A percentile compares a stretch with the other conserved stretches of the same genome.
phyloP scores from a whole-genome alignment of 2,888 invertebrate genomes.

The Zhuqinia jingwanae region DNA sequence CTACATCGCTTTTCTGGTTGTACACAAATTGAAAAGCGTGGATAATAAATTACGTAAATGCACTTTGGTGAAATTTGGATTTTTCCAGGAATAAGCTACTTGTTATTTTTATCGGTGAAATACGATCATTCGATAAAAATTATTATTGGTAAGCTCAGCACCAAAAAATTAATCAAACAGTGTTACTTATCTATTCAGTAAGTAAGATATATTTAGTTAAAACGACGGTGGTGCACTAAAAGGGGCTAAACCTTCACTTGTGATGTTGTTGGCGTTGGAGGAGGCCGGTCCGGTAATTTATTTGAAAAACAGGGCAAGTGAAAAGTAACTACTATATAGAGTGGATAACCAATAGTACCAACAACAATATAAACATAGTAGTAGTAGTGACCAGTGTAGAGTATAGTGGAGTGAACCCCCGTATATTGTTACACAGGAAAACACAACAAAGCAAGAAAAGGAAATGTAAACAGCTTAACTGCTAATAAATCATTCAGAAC shows the following conservation, averaged over 20 bases:
- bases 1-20: too few species aligned
- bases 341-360: constrained; percentile 12
- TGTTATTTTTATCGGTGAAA: neutral
- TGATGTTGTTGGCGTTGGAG: too few species aligned
- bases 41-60: too few species aligned
- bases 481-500: constrained; percentile 69
- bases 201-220: constrained; percentile 7
- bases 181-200: neutral
- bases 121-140: neutral
- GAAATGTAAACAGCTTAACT: constrained; percentile 70
- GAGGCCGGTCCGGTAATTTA: constrained; percentile 53
- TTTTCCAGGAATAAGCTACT: too few species aligned
- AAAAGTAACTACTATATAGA: too few species aligned
- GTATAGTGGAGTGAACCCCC: constrained; percentile 44
- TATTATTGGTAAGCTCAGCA: neutral
- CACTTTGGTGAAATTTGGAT: too few species aligned
- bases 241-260: constrained; percentile 6
- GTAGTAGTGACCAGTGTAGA: constrained; percentile 63
- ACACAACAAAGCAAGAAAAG: constrained; percentile 17
- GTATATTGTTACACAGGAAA: neutral
- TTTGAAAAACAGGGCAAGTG: constrained; percentile 52
- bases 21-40: too few species aligned
- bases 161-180: neutral
- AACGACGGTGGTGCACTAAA: neutral
- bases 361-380: too few species aligned